Percentiles rank a stretch among this genome's conserved stretches.
These are phyloP conservation scores for Tiphia femorata DNA, from an alignment of 2,888 invertebrate genomes.

Conservation along the genomic window DNA sequence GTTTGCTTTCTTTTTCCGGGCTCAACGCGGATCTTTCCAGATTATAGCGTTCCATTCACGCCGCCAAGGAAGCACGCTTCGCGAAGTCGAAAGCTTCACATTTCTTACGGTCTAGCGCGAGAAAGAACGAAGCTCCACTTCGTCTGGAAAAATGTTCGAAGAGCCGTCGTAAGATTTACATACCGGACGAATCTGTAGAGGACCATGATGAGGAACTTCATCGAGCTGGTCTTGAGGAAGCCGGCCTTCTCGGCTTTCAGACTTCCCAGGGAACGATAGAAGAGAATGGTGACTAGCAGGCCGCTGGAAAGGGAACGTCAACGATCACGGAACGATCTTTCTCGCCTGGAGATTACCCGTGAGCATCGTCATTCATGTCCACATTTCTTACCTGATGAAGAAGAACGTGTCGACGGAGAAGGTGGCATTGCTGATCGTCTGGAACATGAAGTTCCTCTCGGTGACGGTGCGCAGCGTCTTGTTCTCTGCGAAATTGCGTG, in stretches of 20 bases:
- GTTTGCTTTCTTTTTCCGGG: not conserved
- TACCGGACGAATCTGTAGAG: conserved; percentile 77
- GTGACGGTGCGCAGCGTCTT: conserved; percentile 80
- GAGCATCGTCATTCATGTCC: no score
- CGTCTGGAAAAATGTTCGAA: not conserved
- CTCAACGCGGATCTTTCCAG: no score
- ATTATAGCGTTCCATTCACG: no score
- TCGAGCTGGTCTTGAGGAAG: conserved; percentile 63
- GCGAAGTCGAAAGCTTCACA: not conserved
- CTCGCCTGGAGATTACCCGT: no score
- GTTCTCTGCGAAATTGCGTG: conserved; percentile 87
- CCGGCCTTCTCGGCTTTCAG: conserved; percentile 73
- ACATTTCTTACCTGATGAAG: conserved; percentile 80
- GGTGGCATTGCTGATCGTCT: conserved; percentile 87
- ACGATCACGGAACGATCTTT: no score
- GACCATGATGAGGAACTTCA: conserved; percentile 72
- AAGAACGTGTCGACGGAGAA: conserved; percentile 91
- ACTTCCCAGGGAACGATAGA: conserved; percentile 81
- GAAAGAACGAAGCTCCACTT: no score
- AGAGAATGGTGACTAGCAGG: conserved; percentile 84
- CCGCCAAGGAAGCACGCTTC: no score
- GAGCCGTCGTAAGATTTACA: conserved; percentile 22
- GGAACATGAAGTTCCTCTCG: conserved; percentile 83
- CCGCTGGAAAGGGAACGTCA: no score
- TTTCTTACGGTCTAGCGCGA: not conserved